phyloP scores from a whole-genome alignment of 2,888 invertebrate species.

The Harpalus rufipes region DNA sequence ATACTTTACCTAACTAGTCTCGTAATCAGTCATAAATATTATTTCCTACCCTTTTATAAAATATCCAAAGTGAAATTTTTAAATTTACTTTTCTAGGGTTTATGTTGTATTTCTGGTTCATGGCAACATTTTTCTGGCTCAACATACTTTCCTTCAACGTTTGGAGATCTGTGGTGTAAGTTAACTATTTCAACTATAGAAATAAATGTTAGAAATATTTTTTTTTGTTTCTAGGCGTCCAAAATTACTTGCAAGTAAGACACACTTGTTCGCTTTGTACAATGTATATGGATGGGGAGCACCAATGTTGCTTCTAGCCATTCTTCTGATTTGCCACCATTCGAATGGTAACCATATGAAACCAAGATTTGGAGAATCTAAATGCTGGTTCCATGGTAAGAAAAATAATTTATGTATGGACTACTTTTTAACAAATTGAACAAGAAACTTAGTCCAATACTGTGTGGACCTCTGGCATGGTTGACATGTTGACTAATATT shows the following conservation, averaged over 20 bases:
- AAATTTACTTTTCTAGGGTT: slow-evolving; percentile 76
- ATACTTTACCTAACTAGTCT: too few relatives aligned
- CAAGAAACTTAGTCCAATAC: too few relatives aligned
- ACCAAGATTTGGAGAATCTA: slow-evolving; percentile 80
- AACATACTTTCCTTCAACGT: slow-evolving; percentile 85
- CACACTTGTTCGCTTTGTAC: slow-evolving; percentile 79
- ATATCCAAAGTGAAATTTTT: too few relatives aligned
- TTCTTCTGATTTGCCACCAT: slow-evolving; percentile 79
- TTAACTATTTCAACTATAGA: slow-evolving; percentile 69
- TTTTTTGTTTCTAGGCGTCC: slow-evolving; percentile 70
- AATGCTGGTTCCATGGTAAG: slow-evolving; percentile 85
- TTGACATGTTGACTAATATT: too few relatives aligned
- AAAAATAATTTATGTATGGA: slow-evolving; percentile 50
- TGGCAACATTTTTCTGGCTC: slow-evolving; percentile 87
- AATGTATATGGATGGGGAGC: slow-evolving; percentile 82
- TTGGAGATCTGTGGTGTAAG: slow-evolving; percentile 83
- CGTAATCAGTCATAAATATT: too few relatives aligned
- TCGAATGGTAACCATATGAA: slow-evolving; percentile 79
- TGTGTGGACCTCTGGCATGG: too few relatives aligned
- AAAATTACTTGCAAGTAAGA: slow-evolving; percentile 77
- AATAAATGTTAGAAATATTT: neutral
- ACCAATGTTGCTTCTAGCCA: slow-evolving; percentile 79
- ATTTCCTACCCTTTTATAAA: too few relatives aligned
- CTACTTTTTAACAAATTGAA: too few relatives aligned
- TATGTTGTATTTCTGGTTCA: slow-evolving; percentile 81